Evolutionary conservation across 2,113 vertebrate species (phyloP).

Genomic region (Synchiropus splendidus): DNA sequence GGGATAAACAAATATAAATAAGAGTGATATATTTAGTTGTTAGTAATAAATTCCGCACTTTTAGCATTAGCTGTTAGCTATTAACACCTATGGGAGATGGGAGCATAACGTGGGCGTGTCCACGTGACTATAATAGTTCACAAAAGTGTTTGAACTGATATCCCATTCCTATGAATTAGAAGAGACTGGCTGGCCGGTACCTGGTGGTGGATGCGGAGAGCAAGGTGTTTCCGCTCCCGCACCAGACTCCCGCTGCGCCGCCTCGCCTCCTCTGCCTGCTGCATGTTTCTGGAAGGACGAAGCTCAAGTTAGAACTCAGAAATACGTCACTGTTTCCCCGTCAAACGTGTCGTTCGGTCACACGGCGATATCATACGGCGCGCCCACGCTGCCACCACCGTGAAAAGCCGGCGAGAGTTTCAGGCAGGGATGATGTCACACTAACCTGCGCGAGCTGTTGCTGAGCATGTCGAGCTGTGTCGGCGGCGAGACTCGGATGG

Average conservation of each 20-base stretch:
- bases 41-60: too few species aligned
- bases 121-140: too few species aligned
- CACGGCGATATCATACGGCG: too few species aligned
- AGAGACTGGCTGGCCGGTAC: conserved; percentile 30
- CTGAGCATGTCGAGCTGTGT: conserved; percentile 53
- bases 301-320: conserved; percentile 40
- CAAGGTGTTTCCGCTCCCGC: conserved; percentile 61
- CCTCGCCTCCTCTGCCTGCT: conserved; percentile 56
- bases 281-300: conserved; percentile 54
- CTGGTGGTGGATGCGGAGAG: conserved; percentile 63
- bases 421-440: conserved; percentile 15
- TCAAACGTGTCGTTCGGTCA: background rate
- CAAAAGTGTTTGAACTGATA: too few species aligned
- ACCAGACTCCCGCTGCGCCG: conserved; percentile 49
- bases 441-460: conserved; percentile 61
- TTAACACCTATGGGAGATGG: too few species aligned
- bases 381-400: too few species aligned
- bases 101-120: too few species aligned
- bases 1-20: too few species aligned
- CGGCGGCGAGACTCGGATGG: conserved; percentile 36
- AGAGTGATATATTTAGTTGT: too few species aligned
- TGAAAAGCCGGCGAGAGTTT: too few species aligned
- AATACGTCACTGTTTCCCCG: background rate
- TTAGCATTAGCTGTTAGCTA: too few species aligned
- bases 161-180: too few species aligned